Conservation (phyloP, 1,140 invertebrate genomes). For the Pseudomyrmex concolor region DNA sequence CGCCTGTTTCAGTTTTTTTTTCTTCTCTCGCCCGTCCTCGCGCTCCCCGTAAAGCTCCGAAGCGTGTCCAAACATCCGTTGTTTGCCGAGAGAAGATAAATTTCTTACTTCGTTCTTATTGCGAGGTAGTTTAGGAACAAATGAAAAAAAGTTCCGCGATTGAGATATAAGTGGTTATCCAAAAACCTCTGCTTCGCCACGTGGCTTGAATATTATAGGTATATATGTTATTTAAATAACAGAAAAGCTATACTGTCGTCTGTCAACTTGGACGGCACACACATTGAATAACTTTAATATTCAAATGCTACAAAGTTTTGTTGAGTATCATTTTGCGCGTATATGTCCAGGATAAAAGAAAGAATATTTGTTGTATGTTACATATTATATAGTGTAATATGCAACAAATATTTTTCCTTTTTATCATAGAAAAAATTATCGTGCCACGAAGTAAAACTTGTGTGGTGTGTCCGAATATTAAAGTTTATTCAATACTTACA, state of each 20-base stretch:
- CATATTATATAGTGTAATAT: too few relatives aligned
- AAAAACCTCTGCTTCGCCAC: neutral
- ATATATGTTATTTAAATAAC: neutral
- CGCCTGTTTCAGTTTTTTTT: constrained; percentile 13
- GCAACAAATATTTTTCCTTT: too few relatives aligned
- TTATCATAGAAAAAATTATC: too few relatives aligned
- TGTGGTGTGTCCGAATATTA: too few relatives aligned
- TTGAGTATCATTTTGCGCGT: too few relatives aligned
- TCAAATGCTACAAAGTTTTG: too few relatives aligned
- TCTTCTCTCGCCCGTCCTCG: neutral
- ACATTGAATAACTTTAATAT: neutral
- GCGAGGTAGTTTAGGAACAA: neutral
- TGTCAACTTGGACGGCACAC: neutral
- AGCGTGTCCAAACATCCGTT: constrained; percentile 35
- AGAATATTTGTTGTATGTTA: too few relatives aligned
- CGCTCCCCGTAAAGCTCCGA: constrained; percentile 14
- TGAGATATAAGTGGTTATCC: neutral
- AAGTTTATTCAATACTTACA: too few relatives aligned
- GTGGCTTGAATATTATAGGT: constrained; percentile 8
- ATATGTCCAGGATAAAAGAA: too few relatives aligned
- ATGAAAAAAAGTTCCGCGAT: neutral
- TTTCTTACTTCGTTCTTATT: constrained; percentile 38
- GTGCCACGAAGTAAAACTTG: too few relatives aligned
- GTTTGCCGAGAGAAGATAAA: constrained; percentile 46
- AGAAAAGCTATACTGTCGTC: neutral